These are phyloP conservation scores for Camponotus fellah DNA, from an alignment of 2,888 invertebrate species.

Conservation along the genomic window DNA sequence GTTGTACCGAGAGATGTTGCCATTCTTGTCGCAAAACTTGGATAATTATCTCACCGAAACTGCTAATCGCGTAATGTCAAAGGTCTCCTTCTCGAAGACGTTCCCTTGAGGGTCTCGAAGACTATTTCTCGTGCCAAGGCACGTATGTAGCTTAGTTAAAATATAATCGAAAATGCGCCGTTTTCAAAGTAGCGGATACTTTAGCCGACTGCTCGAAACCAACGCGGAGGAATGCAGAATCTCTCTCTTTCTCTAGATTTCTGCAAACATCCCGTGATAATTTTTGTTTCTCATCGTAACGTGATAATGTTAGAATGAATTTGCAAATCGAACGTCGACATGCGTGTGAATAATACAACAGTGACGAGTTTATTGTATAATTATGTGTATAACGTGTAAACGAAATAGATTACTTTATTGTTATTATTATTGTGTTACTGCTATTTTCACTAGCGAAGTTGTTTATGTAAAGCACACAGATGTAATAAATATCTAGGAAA, in stretches of 20 bases:
- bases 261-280: slow-evolving; percentile 22
- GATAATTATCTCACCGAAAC: slow-evolving; percentile 87
- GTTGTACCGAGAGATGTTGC: slow-evolving; percentile 88
- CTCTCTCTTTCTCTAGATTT: neutral
- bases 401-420: slow-evolving; percentile 26
- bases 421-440: slow-evolving; percentile 36
- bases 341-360: slow-evolving; percentile 28
- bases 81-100: slow-evolving; percentile 79
- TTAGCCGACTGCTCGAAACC: neutral
- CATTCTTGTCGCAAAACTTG: slow-evolving; percentile 88
- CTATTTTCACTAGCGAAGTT: slow-evolving; percentile 31
- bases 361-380: slow-evolving; percentile 26
- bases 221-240: neutral
- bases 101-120: slow-evolving; percentile 76
- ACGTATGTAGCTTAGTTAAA: slow-evolving; percentile 22
- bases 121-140: neutral
- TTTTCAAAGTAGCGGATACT: slow-evolving; percentile 6
- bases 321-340: slow-evolving; percentile 29
- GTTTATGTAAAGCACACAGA: slow-evolving; percentile 34
- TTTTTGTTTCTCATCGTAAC: neutral
- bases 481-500: slow-evolving; percentile 14
- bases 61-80: slow-evolving; percentile 87
- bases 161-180: neutral
- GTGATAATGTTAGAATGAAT: slow-evolving; percentile 41
- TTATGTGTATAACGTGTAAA: slow-evolving; percentile 22